Base-by-base conservation (phyloP, 2,888 invertebrate genomes). In the Coremacera marginata region DNA sequence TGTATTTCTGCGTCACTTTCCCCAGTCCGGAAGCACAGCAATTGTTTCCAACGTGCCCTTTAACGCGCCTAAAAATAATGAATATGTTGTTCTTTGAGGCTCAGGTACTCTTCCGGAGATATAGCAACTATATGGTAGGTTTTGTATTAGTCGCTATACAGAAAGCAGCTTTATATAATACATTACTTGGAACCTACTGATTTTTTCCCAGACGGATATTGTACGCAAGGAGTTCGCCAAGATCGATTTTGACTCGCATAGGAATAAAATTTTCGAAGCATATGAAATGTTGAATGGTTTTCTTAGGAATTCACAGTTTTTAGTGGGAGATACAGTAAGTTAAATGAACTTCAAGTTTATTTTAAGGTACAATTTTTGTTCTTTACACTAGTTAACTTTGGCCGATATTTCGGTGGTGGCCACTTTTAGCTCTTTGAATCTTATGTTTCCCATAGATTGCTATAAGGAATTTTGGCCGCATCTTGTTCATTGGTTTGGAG, bases 351-450 rank as follows among this genome's bases (percentile, higher is more conserved):
- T 14, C 1, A 11, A 11, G 14, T 2, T 44, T 11, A 3, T 11
- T 5, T 37, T 5, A 8, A 37, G 7, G 5, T 37, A 37, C 5
- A 4, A 37, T 8, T 8, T 37, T 3, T 8, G 8, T 37, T 37
- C 5, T 37, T 37, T 37, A 11, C 80, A 82, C 67, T 76, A 89
- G 89, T 78, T 88, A 78, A 88, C 89, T 67, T 87, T 91, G 77
- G 90, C 91, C 67, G 91, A 91, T 84, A 84, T 90, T 80, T 89
- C 90, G 62, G 85, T 90, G 74, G 85, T 90, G 78, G 86, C 90
- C 79, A 89, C 90, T 79, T 77, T 90, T 73, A 88, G 89, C 75
- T 89, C 88, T n/a, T 84, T 88, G 44, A 84, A 89, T 85, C 85
- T 90, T 77, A 84, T 90, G 82, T 89, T 90, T 83, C 90, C 90